Percentiles rank a stretch among this genome's conserved stretches.
phyloP scores from a whole-genome alignment of 64 coral and sea anemone species.

The Acropora yongei region DNA sequence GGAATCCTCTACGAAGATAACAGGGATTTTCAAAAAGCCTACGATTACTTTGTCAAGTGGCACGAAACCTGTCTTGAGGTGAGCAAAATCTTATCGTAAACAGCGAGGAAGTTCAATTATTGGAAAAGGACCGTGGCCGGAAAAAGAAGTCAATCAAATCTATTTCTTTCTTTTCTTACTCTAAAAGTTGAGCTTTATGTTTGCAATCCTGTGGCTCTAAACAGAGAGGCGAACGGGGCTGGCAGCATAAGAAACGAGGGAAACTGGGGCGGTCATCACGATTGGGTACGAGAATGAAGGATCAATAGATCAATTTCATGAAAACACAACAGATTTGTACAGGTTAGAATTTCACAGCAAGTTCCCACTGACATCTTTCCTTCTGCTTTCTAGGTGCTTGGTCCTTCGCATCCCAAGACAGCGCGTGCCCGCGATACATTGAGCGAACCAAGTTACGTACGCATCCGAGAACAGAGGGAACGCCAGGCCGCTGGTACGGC shows the following conservation, averaged over 20 bases:
- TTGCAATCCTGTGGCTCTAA: too few species aligned
- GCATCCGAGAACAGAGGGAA: conserved; percentile 85
- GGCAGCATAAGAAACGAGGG: too few species aligned
- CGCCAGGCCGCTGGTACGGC: conserved; percentile 92
- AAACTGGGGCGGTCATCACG: too few species aligned
- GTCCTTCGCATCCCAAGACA: conserved; percentile 81
- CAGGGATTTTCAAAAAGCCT: conserved; percentile 86
- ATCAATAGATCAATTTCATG: background rate
- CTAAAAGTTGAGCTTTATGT: too few species aligned
- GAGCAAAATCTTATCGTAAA: background rate
- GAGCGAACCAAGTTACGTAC: conserved; percentile 58
- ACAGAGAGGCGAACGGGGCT: background rate
- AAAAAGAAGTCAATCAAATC: too few species aligned
- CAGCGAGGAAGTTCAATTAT: background rate
- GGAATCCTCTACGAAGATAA: conserved; percentile 98
- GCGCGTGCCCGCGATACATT: conserved; percentile 78
- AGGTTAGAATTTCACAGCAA: background rate
- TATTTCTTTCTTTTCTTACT: background rate
- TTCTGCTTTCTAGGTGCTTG: conserved; percentile 65
- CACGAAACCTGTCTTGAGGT: conserved; percentile 95
- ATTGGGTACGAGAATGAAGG: background rate
- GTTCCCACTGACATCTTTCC: background rate
- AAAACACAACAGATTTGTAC: background rate
- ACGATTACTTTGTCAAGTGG: conserved; percentile 99
- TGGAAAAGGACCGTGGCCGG: background rate